These are phyloP conservation scores for Siniperca scherzeri DNA, from an alignment of 2,797 vertebrate species.

Conservation along the genomic window DNA sequence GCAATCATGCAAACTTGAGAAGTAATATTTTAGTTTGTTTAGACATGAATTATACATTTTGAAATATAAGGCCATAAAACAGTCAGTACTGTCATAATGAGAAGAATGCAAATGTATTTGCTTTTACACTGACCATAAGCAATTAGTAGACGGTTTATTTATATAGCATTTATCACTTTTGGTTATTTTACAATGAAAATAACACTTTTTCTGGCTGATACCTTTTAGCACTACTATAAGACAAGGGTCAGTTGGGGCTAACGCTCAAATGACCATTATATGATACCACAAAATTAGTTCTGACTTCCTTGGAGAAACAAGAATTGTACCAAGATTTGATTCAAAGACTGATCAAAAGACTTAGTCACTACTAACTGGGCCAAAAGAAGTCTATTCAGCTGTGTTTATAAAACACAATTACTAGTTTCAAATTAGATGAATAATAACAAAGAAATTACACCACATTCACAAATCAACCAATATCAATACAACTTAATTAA, in stretches of 20 bases:
- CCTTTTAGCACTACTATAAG: background rate
- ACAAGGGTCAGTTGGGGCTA: background rate
- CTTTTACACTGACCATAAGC: background rate
- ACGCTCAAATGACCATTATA: background rate
- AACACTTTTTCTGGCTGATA: conserved; percentile 5
- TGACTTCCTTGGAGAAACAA: conserved; percentile 4
- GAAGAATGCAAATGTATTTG: background rate
- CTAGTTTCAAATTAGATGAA: conserved; percentile 6
- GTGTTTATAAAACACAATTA: conserved; percentile 21
- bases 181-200: conserved; percentile 3
- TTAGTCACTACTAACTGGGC: conserved; percentile 13
- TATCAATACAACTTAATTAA: conserved; percentile 46
- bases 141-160: background rate
- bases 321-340: conserved; percentile 15
- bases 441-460: conserved; percentile 24
- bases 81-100: background rate
- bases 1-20: conserved; percentile 19
- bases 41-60: background rate
- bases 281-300: conserved; percentile 5
- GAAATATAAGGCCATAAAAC: background rate
- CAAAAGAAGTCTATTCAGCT: conserved; percentile 1
- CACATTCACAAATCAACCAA: conserved; percentile 39
- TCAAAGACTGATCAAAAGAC: conserved; percentile 12
- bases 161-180: background rate
- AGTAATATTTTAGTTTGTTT: background rate